Evolutionary conservation across 2,797 vertebrate genomes (phyloP).

Genomic region (Melanotaenia maccullochi): DNA sequence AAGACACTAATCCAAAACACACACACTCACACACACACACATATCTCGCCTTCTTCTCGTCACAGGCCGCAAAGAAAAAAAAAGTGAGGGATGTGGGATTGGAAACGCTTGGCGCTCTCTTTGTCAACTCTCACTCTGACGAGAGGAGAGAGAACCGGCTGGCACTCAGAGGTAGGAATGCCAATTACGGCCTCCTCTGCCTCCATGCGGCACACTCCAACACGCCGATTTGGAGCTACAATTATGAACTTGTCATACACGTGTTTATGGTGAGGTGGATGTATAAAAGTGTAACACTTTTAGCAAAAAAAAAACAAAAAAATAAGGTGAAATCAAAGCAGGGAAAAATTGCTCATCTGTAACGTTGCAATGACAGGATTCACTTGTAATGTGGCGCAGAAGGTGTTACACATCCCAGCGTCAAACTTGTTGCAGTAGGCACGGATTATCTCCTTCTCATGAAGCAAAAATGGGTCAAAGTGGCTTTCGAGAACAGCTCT

Average conservation of each 20-base stretch:
- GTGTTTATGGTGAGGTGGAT: constrained; percentile 71
- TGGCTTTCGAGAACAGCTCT: constrained; percentile 70
- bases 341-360: constrained; percentile 64
- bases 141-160: constrained; percentile 77
- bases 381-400: constrained; percentile 57
- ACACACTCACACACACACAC: constrained; percentile 57
- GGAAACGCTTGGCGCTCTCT: constrained; percentile 80
- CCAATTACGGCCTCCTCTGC: constrained; percentile 82
- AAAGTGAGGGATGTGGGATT: constrained; percentile 82
- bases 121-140: constrained; percentile 81
- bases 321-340: constrained; percentile 67
- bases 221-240: constrained; percentile 74
- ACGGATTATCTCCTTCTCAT: constrained; percentile 63
- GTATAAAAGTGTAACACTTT: constrained; percentile 66
- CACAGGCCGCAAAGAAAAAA: constrained; percentile 75
- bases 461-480: constrained; percentile 75
- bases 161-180: constrained; percentile 81
- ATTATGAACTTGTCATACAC: constrained; percentile 81
- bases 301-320: constrained; percentile 31
- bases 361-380: constrained; percentile 61
- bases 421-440: constrained; percentile 53
- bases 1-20: constrained; percentile 86
- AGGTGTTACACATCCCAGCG: constrained; percentile 65
- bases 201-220: constrained; percentile 77
- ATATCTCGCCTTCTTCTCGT: constrained; percentile 81